Evolutionary conservation across 1,140 invertebrate genomes (phyloP), one percentile per base, ranked within the genome.

Genomic region (Chionoecetes opilio): DNA sequence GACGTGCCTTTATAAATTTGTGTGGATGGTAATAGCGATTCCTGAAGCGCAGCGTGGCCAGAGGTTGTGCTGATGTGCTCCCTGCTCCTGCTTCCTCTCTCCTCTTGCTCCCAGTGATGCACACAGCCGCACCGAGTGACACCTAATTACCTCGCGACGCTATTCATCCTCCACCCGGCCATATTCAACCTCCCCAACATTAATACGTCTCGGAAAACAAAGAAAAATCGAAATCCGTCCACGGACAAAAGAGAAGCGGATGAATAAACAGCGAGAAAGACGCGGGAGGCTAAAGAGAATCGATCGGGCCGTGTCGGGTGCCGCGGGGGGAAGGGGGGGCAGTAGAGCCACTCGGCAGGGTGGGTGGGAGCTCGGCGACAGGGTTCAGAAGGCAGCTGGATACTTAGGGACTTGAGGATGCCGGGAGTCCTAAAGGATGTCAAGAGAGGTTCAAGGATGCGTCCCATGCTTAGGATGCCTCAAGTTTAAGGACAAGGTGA

Each of bases 261-360:
- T 93, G 92, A 93, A 93, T 93, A 93, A 93, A 93, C 92, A 93
- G 92, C 85, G 92, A 46, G 92, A 93, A 93, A 88, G 92, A 87
- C 82, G 92, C 92, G 84, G 34, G 53, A 84, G 53, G 85, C 92
- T 93, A 93, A 93, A 93, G 92, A 93, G 92, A 93, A 93, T 93
- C 92, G 92, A 93, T 93, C 92, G 92, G 14, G 92, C 84, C 8
- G 46, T 82, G 92, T 46, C 41, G 84, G 85, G 85, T 32, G 41
- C n/a, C 26, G 46, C 41, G 26, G 82, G 91, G 31, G 34, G 75
- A 75, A 29, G 82, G 91, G 53, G n/a, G n/a, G n/a, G n/a, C n/a
- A n/a, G n/a, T n/a, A 63, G 31, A 37, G 26, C 32, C n/a, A 82
- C 32, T 63, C 35, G 32, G 34, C n/a, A 11, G 91, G 63, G 91